Percentiles rank a stretch among this genome's conserved stretches.
Conservation (phyloP, 2,888 invertebrate species). For the Mystacides longicornis region DNA sequence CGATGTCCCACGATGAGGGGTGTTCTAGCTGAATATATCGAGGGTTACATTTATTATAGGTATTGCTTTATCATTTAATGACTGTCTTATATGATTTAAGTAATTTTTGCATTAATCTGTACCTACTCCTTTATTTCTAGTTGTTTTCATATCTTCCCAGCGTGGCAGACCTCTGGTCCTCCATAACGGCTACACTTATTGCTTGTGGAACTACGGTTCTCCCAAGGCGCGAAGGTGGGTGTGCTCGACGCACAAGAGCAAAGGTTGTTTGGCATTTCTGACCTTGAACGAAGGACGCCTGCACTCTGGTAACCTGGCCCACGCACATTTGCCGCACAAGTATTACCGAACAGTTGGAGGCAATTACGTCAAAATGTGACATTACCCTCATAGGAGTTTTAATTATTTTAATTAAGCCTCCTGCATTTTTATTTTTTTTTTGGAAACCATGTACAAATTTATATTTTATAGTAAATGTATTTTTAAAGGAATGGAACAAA, state of each 20-base stretch:
- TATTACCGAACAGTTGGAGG: background rate
- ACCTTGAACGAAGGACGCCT: slow-evolving; percentile 30
- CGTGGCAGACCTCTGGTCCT: slow-evolving; percentile 31
- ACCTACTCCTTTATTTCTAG: no score
- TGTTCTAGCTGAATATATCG: no score
- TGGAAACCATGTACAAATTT: no score
- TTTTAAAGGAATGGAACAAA: no score
- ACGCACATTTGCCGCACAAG: background rate
- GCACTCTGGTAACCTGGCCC: slow-evolving; percentile 31
- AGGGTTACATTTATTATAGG: no score
- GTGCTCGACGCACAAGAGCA: slow-evolving; percentile 10
- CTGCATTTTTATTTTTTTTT: no score
- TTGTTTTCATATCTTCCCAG: slow-evolving; percentile 6
- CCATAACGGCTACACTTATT: slow-evolving; percentile 31
- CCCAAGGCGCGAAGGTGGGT: slow-evolving; percentile 21
- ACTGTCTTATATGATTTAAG: no score
- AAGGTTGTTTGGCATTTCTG: slow-evolving; percentile 8
- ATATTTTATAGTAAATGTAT: no score
- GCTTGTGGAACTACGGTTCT: background rate
- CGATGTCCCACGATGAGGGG: no score
- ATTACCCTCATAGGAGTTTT: no score
- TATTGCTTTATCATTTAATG: no score
- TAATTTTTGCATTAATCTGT: background rate
- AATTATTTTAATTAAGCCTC: no score
- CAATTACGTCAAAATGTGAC: slow-evolving; percentile 1